A percentile compares a stretch with the other conserved stretches of the same genome.
These are phyloP conservation scores for Orthonevra nobilis DNA, from an alignment of 2,888 invertebrate species.

Conservation along the genomic window DNA sequence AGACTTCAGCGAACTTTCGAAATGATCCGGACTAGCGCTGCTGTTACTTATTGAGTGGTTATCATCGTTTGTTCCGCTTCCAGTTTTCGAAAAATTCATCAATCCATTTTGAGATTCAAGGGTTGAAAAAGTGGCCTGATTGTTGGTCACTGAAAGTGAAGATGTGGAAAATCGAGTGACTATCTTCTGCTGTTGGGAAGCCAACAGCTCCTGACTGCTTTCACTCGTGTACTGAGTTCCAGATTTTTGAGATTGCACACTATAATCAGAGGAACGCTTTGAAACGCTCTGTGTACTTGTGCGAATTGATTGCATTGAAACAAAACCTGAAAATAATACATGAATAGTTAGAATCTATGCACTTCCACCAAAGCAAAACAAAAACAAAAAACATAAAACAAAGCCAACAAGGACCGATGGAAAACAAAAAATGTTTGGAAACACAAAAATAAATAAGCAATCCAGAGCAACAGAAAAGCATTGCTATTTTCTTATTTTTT, in stretches of 20 bases:
- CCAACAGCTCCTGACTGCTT: conserved; percentile 49
- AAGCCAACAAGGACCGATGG: conserved; percentile 26
- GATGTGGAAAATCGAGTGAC: conserved; percentile 62
- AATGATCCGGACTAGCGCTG: conserved; percentile 72
- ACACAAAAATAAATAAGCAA: conserved; percentile 28
- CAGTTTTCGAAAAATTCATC: conserved; percentile 53
- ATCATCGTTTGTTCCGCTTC: conserved; percentile 61
- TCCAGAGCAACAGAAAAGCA: conserved; percentile 59
- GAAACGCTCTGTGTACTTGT: conserved; percentile 84
- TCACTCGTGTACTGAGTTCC: conserved; percentile 60
- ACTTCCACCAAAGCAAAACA: not conserved
- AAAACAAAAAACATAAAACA: conserved; percentile 30
- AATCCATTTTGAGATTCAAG: conserved; percentile 51
- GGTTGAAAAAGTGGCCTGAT: conserved; percentile 39
- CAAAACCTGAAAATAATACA: conserved; percentile 81
- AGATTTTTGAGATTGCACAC: conserved; percentile 77
- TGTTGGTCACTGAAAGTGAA: conserved; percentile 55
- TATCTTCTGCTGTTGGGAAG: conserved; percentile 58
- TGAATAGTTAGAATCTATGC: conserved; percentile 2
- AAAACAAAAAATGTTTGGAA: conserved; percentile 29
- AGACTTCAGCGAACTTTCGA: conserved; percentile 69
- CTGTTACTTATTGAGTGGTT: conserved; percentile 71
- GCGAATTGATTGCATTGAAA: conserved; percentile 84
- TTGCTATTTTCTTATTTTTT: conserved; percentile 49
- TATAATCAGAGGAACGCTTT: conserved; percentile 83